Evolutionary conservation across 2,113 vertebrate genomes (phyloP).

Genomic region (Miniopterus natalensis): DNA sequence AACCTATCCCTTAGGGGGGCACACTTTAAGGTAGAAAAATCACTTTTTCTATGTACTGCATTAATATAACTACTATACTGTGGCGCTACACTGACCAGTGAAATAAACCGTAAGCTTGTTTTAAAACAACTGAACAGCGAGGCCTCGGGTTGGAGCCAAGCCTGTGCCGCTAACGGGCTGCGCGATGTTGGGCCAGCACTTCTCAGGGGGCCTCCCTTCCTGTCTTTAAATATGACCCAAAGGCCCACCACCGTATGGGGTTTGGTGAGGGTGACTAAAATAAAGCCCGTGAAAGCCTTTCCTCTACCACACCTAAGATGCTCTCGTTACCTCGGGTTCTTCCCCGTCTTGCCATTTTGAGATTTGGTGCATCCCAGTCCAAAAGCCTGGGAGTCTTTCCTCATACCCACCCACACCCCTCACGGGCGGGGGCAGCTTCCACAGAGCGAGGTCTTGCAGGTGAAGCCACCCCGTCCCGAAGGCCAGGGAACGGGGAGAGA

Average conservation of each 20-base stretch:
- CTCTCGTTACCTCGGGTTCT: background rate
- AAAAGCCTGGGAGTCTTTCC: background rate
- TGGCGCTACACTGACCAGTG: background rate
- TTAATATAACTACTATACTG: background rate
- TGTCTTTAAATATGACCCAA: background rate
- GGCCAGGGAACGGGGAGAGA: accelerated
- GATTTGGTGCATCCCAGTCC: background rate
- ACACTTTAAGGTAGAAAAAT: background rate
- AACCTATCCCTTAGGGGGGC: background rate
- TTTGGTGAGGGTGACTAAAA: background rate
- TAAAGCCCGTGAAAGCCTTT: background rate
- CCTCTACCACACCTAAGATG: background rate
- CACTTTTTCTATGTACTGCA: background rate
- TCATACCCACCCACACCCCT: background rate
- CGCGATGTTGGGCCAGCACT: background rate
- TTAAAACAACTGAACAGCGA: background rate
- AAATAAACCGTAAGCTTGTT: background rate
- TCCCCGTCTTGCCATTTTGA: background rate
- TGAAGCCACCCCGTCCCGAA: background rate
- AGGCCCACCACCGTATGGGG: background rate
- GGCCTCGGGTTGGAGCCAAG: background rate
- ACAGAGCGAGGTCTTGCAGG: background rate
- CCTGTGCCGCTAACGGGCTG: background rate
- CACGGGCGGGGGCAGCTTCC: background rate
- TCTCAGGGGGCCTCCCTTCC: background rate